A percentile compares a stretch with the other conserved stretches of the same genome.
phyloP scores from a whole-genome alignment of 2,797 vertebrate genomes.

The Galagoides demidoff region DNA sequence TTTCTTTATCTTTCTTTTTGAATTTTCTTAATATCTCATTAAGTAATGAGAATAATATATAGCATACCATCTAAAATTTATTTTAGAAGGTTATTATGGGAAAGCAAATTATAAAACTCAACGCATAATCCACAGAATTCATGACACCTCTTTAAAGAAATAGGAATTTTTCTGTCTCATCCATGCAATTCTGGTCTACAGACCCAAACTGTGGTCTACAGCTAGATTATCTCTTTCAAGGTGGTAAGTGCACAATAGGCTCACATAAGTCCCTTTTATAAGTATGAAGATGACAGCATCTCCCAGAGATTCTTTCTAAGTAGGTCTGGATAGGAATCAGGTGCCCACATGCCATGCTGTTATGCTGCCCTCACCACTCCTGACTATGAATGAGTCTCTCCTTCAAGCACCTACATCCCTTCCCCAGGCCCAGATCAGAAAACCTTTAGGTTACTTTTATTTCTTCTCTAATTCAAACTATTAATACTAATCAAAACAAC shows the following conservation, averaged over 20 bases:
- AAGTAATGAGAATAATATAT: not conserved
- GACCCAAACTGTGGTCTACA: not conserved
- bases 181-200: not conserved
- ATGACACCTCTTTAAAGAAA: not conserved
- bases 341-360: not conserved
- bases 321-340: not conserved
- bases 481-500: not conserved
- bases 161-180: not conserved
- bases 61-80: not conserved
- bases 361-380: not conserved
- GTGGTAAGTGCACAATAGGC: no score
- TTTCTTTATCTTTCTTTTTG: not conserved
- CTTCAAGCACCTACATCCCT: not conserved
- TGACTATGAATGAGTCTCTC: not conserved
- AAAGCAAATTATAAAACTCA: not conserved
- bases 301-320: not conserved
- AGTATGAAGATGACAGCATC: no score
- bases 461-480: not conserved
- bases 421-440: not conserved
- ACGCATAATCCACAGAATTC: not conserved
- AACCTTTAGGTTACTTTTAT: not conserved
- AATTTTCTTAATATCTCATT: slow-evolving; percentile 14
- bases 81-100: not conserved
- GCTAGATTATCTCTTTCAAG: not conserved
- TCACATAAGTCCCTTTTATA: not conserved